A percentile compares a stretch with the other conserved stretches of the same genome.
Evolutionary conservation across 2,888 invertebrate genomes (phyloP).

Genomic region (Thelaira solivaga): DNA sequence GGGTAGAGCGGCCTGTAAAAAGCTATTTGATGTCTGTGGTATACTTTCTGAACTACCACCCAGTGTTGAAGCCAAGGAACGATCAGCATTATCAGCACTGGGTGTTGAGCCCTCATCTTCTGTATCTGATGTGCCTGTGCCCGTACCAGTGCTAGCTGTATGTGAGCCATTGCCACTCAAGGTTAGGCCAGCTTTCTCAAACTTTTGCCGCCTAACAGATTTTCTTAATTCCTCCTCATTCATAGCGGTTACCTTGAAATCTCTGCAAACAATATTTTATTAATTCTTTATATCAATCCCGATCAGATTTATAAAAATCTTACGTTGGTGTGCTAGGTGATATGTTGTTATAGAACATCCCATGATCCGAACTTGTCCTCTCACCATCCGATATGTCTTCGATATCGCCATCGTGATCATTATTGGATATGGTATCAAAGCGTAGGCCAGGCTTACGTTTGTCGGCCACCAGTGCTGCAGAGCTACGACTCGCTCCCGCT

Average conservation of each 20-base stretch:
- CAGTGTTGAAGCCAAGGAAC: conserved; percentile 81
- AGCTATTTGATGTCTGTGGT: conserved; percentile 73
- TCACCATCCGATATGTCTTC: conserved; percentile 92
- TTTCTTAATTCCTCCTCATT: conserved; percentile 89
- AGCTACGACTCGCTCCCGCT: conserved; percentile 65
- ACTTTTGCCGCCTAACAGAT: conserved; percentile 84
- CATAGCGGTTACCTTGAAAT: conserved; percentile 92
- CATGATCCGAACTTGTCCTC: conserved; percentile 85
- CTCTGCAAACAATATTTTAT: conserved; percentile 78
- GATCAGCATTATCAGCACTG: conserved; percentile 88
- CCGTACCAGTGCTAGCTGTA: conserved; percentile 78
- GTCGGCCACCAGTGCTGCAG: conserved; percentile 70
- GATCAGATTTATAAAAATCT: conserved; percentile 56
- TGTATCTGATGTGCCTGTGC: conserved; percentile 86
- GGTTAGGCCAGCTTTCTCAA: conserved; percentile 78
- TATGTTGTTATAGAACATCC: conserved; percentile 84
- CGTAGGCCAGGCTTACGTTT: conserved; percentile 74
- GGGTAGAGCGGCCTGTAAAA: conserved; percentile 75
- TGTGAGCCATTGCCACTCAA: conserved; percentile 76
- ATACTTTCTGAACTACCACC: conserved; percentile 85
- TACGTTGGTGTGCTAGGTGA: conserved; percentile 77
- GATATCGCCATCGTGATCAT: conserved; percentile 90
- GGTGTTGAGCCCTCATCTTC: conserved; percentile 88
- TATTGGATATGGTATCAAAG: conserved; percentile 82
- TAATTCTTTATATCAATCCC: neutral